phyloP scores from a whole-genome alignment of 1,140 invertebrate species.

The Gonioctena quinquepunctata region DNA sequence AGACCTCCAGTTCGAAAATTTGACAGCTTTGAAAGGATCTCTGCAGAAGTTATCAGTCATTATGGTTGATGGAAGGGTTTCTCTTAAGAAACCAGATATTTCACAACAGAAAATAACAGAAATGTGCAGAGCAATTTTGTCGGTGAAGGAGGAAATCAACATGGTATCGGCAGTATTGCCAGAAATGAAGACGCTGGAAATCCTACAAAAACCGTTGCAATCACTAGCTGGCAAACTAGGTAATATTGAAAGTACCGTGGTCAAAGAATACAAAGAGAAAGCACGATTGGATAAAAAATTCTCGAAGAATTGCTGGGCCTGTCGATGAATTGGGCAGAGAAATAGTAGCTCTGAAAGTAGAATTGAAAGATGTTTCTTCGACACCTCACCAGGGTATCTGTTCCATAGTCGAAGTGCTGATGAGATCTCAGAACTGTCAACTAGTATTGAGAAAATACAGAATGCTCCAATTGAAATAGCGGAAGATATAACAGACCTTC shows the following conservation, averaged over 20 bases:
- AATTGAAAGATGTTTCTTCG: conserved; percentile 16
- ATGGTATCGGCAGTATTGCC: not conserved
- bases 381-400: conserved; percentile 31
- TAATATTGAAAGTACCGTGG: not conserved
- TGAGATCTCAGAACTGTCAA: not conserved
- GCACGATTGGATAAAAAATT: not conserved
- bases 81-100: conserved; percentile 18
- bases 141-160: conserved; percentile 16
- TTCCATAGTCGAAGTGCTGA: conserved; percentile 16
- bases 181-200: not conserved
- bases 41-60: conserved; percentile 20
- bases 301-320: not conserved
- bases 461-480: not conserved
- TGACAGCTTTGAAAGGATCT: not conserved
- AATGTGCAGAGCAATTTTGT: not conserved
- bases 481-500: conserved; percentile 3
- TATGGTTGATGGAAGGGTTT: conserved; percentile 17
- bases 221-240: not conserved
- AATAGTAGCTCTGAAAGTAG: conserved; percentile 24
- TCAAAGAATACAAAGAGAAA: not conserved
- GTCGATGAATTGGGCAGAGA: conserved; percentile 8
- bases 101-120: conserved; percentile 3
- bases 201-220: not conserved
- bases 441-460: not conserved
- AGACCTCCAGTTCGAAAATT: not conserved